Evolutionary conservation across 92 coral and sea anemone species (phyloP).

Genomic region (Porites cylindrica): DNA sequence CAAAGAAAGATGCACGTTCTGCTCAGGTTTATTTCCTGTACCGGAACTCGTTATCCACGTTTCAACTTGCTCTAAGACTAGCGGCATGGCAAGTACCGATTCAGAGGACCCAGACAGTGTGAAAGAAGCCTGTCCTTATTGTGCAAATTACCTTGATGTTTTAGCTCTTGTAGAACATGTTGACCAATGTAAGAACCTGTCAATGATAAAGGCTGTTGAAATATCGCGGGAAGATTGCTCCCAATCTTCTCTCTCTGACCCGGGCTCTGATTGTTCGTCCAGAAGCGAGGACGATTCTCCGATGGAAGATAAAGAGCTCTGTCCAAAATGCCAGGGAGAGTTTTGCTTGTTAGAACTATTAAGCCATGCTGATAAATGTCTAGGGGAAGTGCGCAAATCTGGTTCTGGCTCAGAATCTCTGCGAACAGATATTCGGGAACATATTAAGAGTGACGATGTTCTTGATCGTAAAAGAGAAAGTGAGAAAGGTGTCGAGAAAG

Average conservation of each 20-base stretch:
- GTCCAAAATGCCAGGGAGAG: conserved; percentile 45
- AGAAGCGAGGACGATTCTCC: conserved; percentile 3
- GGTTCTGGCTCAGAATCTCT: not conserved
- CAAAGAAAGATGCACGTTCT: conserved; percentile 60
- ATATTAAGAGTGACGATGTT: not conserved
- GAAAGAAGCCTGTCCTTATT: conserved; percentile 49
- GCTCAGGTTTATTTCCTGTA: conserved; percentile 37
- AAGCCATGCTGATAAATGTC: conserved; percentile 30
- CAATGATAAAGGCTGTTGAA: not conserved
- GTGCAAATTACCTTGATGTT: conserved; percentile 34
- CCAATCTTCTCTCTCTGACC: not conserved
- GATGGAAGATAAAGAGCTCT: conserved; percentile 22
- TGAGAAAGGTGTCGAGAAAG: not conserved
- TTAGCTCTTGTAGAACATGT: conserved; percentile 55
- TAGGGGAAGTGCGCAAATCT: not conserved
- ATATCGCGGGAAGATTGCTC: conserved; percentile 2
- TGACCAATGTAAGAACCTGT: conserved; percentile 15
- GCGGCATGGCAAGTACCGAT: conserved; percentile 20
- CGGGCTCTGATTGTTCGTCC: not conserved
- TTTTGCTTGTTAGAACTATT: conserved; percentile 37
- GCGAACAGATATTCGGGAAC: not conserved
- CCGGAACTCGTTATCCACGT: conserved; percentile 47
- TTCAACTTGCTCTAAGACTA: conserved; percentile 36
- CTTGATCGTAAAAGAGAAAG: not conserved
- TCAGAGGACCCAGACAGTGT: conserved; percentile 14